Evolutionary conservation across 2,888 invertebrate species (phyloP), one percentile per base, ranked within the genome.

Genomic region (Drosophila demipolita): DNA sequence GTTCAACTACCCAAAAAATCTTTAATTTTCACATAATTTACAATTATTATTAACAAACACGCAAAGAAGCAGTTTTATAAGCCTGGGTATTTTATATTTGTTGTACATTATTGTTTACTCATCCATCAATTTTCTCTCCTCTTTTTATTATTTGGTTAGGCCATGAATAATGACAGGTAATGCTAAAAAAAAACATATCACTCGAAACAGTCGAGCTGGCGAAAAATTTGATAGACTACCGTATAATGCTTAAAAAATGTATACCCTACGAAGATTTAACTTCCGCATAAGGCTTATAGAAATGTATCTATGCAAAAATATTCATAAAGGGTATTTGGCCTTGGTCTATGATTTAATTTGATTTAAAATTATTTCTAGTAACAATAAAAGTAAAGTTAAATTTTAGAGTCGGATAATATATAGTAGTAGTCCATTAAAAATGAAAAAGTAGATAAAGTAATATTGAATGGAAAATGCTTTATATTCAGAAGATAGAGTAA

Each of bases 81-180:
- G 17, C 15, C 17, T 50, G 66, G 2, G 66, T 45, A 52, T 66
- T n/a, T 32, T 3, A 7, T 7, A 1, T 15, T 23, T 53, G 36
- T 12, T 45, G 45, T 45, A 36, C 2, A n/a, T 33, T 5, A 9
- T 6, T 45, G 36, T 23, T 33, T 65, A 49, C 5, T 8, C 26
- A 26, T 40, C 17, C 50, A 52, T 35, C 9, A 8, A 48, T n/a
- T 32, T 60, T 33, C 29, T 11, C 20, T 5, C 6, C 35, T 23
- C 40, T 40, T 1, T 50, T 49, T 2, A 12, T 23, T 26, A 33
- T 66, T 35, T 67, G 53, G 32, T 60, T 58, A 29, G 7, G 11
- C 23, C 48, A 7, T 61, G 48, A 61, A 65, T 40, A 64, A 71
- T 70, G 64, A 48, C 53, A 45, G 40, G 33, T 61, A 36, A 65